Evolutionary conservation across 2,888 invertebrate genomes (phyloP).

Genomic region (Phaedon cochleariae): DNA sequence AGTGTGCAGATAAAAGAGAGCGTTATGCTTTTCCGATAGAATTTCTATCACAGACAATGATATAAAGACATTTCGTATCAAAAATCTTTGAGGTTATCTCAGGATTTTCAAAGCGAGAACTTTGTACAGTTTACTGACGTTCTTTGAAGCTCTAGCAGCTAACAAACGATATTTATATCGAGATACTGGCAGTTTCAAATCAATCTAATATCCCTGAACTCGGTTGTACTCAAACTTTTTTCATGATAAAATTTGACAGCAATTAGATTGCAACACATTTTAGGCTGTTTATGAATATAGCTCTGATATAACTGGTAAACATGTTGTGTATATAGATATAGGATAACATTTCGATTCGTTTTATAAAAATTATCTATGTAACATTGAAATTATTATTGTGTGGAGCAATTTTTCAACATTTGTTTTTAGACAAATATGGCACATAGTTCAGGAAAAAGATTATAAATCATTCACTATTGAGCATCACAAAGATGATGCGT

Average conservation of each 20-base stretch:
- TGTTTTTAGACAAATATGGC: no score
- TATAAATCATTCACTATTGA: no score
- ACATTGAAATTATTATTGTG: no score
- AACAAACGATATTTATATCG: conserved; percentile 12
- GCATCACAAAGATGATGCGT: no score
- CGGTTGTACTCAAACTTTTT: conserved; percentile 43
- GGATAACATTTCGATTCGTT: neutral
- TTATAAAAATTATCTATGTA: no score
- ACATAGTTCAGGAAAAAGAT: no score
- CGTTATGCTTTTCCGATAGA: conserved; percentile 47
- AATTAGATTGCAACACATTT: neutral
- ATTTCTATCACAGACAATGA: conserved; percentile 54
- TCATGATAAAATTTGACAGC: neutral
- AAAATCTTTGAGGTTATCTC: neutral
- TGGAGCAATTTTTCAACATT: no score
- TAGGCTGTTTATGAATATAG: neutral
- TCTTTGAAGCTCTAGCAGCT: neutral
- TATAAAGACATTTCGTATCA: no score
- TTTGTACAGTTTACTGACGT: neutral
- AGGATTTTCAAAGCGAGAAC: conserved; percentile 12
- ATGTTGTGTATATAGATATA: neutral
- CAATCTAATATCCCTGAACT: conserved; percentile 45
- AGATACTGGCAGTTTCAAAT: conserved; percentile 42
- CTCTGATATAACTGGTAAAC: neutral
- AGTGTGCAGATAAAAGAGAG: no score